A percentile compares a stretch with the other conserved stretches of the same genome.
Evolutionary conservation across 2,888 invertebrate genomes (phyloP).

Genomic region (Drosophila mimetica): DNA sequence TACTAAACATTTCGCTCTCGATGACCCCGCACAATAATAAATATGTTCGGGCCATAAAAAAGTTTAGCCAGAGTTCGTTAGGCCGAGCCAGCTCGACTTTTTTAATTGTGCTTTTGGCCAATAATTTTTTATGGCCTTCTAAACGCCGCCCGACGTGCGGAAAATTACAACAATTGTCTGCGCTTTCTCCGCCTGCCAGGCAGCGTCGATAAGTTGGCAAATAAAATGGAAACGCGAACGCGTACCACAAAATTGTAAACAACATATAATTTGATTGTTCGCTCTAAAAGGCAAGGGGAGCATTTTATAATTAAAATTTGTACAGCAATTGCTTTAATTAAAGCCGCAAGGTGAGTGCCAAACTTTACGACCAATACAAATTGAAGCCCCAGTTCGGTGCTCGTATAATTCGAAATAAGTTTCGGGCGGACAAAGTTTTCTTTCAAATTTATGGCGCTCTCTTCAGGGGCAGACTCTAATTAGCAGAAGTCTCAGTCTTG

Average conservation of each 20-base stretch:
- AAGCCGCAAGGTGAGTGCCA: conserved; percentile 53
- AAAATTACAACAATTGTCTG: conserved; percentile 74
- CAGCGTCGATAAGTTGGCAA: conserved; percentile 38
- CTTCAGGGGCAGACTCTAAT: conserved; percentile 28
- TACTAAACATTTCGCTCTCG: conserved; percentile 42
- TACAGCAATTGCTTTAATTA: conserved; percentile 71
- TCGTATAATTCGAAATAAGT: conserved; percentile 27
- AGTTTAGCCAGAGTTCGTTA: conserved; percentile 56
- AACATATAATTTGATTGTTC: conserved; percentile 45
- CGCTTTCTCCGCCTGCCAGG: background rate
- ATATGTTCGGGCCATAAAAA: conserved; percentile 67
- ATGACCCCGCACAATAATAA: conserved; percentile 53
- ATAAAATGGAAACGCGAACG: conserved; percentile 56
- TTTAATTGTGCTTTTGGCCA: conserved; percentile 70
- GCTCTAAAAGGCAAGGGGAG: conserved; percentile 24
- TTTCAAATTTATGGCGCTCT: conserved; percentile 36
- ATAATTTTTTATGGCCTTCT: conserved; percentile 67
- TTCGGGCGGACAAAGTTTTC: conserved; percentile 37
- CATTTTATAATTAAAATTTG: conserved; percentile 72
- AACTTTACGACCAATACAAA: conserved; percentile 61
- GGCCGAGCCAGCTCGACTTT: conserved; percentile 61
- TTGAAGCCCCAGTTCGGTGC: conserved; percentile 1
- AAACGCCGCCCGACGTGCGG: conserved; percentile 49
- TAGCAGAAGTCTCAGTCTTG: conserved; percentile 21
- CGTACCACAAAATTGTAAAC: conserved; percentile 41